Conservation (phyloP, 2,113 vertebrate species). For the Glareola pratincola region DNA sequence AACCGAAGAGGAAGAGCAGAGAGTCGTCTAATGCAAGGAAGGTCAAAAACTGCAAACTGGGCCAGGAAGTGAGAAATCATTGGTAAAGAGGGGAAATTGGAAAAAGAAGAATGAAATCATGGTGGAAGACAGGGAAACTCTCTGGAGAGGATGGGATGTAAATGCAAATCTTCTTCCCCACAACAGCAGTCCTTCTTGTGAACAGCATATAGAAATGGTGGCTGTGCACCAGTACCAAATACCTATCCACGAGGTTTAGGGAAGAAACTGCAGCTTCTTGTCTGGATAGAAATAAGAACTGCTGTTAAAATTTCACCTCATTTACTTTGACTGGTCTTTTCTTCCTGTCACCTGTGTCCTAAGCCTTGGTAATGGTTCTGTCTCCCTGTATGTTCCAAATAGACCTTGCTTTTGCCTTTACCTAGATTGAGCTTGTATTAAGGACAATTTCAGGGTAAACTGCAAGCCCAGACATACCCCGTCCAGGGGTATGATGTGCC, state of each 20-base stretch:
- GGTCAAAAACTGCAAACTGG: neutral
- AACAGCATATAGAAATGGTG: neutral
- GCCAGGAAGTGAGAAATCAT: neutral
- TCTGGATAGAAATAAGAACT: neutral
- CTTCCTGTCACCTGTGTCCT: neutral
- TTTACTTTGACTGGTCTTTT: neutral
- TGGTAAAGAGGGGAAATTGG: neutral
- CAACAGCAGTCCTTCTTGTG: neutral
- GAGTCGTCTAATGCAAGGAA: neutral
- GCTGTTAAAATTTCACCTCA: neutral
- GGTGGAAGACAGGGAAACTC: neutral
- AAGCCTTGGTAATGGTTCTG: fast-evolving
- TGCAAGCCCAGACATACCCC: neutral
- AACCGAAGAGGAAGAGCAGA: neutral
- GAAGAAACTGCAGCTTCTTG: neutral
- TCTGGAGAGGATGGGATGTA: neutral
- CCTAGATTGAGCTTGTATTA: neutral
- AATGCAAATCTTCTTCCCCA: neutral
- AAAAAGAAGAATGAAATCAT: neutral
- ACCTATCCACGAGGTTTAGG: neutral
- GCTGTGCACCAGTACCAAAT: neutral
- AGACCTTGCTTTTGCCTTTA: neutral
- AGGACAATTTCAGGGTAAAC: neutral
- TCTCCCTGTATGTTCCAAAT: neutral
- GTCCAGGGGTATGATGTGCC: neutral